Base-by-base conservation (phyloP, 30 jellyfish, hydroid and myxozoan species). In the Chrysaora quinquecirrha region DNA sequence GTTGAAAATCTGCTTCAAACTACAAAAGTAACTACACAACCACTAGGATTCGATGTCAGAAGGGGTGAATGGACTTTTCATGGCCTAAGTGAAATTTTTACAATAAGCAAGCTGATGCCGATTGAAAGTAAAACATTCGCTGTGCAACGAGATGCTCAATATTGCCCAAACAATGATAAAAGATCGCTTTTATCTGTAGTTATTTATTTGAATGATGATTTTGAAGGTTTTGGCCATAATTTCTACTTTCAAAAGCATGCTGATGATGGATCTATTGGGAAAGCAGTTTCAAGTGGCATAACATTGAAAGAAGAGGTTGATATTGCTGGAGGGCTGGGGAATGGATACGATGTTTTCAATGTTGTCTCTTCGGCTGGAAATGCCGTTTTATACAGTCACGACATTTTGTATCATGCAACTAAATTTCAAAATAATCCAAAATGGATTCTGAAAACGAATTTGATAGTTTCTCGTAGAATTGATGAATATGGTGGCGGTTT, bases 151-250 rank as follows among this genome's bases (percentile, higher is more conserved):
- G 90, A 76, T 49, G 65, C 96, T 0, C 96, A 75, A 69, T 85
- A 48, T 48, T 85, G 96, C 56, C 96, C 96, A 0, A 66, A 49
- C 33, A 86, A 90, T 28, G 96, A 85, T 48, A 54, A 35, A 19
- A 62, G 96, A 43, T 85, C 96, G 0, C 1, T 85, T 14, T 68
- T 63, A 14, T 46, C 96, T 16, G 68, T 85, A 10, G 48, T 85
- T 20, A 68, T 85, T 23, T 85, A 85, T 47, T 52, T 77, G 64
- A 85, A 85, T 35, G 96, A 85, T 29, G 90, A 76, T 38, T 85
- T 75, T 46, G 47, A 28, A 30, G 90, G 90, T 43, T 90, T 90
- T 20, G 70, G 29, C 21, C 75, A 86, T 10, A 47, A 24, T 48
- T 85, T 85, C 78, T 85, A 85, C 47, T 63, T 85, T 22, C 86